Percentiles rank a stretch among this genome's conserved stretches.
Conservation (phyloP, 2,113 vertebrate species). For the Thunnus maccoyii region DNA sequence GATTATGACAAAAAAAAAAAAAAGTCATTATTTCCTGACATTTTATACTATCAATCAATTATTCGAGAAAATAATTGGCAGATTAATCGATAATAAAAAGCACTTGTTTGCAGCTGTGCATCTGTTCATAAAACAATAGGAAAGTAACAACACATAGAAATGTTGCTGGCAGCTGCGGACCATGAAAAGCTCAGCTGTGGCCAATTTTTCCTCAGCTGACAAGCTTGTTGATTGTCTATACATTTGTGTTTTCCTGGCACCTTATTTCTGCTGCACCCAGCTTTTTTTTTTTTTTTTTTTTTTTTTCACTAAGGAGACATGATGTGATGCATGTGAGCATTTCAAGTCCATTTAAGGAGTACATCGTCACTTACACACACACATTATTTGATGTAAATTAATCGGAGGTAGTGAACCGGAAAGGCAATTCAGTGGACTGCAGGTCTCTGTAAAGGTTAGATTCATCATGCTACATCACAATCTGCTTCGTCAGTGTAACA, state of each 20-base stretch:
- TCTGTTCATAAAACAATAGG: no score
- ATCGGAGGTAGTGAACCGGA: slow-evolving; percentile 9
- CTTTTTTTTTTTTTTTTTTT: neutral
- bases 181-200: slow-evolving; percentile 36
- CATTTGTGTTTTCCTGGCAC: neutral
- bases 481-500: slow-evolving; percentile 29
- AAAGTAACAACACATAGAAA: slow-evolving; percentile 6
- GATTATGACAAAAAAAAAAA: no score
- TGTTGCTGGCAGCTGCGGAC: slow-evolving; percentile 17
- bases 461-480: slow-evolving; percentile 4
- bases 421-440: neutral
- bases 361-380: neutral
- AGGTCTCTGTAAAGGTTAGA: slow-evolving; percentile 1
- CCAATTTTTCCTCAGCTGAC: slow-evolving; percentile 22
- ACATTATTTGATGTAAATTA: slow-evolving; percentile 6
- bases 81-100: no score
- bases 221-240: neutral
- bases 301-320: neutral
- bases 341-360: neutral
- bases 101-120: no score
- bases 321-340: slow-evolving; percentile 15
- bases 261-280: slow-evolving; percentile 3
- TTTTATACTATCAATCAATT: no score
- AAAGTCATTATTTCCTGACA: no score
- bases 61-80: no score